phyloP scores from a whole-genome alignment of 2,797 vertebrate genomes.

The Manis javanica region DNA sequence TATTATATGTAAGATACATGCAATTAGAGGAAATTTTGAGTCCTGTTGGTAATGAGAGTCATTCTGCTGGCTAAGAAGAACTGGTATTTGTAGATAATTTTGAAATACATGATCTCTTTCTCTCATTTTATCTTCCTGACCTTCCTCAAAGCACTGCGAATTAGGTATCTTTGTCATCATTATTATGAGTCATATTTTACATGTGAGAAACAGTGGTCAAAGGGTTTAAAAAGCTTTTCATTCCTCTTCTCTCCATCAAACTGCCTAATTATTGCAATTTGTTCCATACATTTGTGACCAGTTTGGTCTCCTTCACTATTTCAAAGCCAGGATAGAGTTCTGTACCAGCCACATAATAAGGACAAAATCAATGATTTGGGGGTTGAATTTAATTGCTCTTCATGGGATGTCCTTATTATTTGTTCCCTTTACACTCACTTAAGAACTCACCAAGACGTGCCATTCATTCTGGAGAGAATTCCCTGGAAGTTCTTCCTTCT shows the following conservation, averaged over 20 bases:
- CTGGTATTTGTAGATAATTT: not conserved
- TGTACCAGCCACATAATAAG: not conserved
- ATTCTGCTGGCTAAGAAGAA: not conserved
- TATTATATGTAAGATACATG: not conserved
- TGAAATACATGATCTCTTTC: not conserved
- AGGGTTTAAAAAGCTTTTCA: not conserved
- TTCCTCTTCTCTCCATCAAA: not conserved
- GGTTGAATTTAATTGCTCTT: not conserved
- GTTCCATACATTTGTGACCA: not conserved
- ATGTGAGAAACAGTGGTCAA: not conserved
- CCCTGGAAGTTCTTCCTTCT: not conserved
- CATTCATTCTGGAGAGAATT: not conserved
- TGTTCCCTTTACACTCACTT: not conserved
- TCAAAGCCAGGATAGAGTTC: not conserved
- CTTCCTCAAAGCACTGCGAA: not conserved
- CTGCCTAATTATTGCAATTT: not conserved
- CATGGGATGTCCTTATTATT: accelerated
- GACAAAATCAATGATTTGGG: no score
- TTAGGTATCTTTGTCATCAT: not conserved
- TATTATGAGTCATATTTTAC: not conserved
- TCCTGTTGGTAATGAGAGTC: not conserved
- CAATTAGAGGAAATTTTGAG: not conserved
- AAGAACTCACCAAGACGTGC: not conserved
- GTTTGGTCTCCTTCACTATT: not conserved
- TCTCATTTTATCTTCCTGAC: not conserved